These are phyloP conservation scores for Acrocephalus kingi DNA, from an alignment of 2,113 vertebrate genomes.

Conservation along the genomic window DNA sequence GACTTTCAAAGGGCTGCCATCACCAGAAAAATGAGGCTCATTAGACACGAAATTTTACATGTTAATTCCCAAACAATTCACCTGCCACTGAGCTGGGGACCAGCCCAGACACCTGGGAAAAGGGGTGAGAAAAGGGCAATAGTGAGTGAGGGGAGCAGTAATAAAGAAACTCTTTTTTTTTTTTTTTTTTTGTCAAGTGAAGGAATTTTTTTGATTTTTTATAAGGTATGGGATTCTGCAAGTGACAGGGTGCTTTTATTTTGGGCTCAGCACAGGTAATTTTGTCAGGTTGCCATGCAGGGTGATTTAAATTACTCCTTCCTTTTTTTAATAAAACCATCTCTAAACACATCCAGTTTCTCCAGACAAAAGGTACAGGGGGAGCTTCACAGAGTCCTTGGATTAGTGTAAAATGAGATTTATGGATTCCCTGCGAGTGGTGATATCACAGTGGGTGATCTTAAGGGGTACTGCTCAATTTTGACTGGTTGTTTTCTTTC, in stretches of 20 bases:
- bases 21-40: neutral
- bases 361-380: neutral
- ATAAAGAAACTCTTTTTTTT: neutral
- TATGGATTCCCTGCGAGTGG: neutral
- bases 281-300: neutral
- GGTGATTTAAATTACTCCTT: neutral
- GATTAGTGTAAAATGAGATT: neutral
- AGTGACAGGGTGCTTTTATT: accelerated
- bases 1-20: neutral
- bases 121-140: accelerated
- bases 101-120: neutral
- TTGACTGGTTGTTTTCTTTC: too few species aligned
- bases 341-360: neutral
- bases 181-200: neutral
- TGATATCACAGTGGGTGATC: accelerated
- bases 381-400: neutral
- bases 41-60: neutral
- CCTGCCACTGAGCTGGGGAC: accelerated
- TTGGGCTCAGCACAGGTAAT: neutral
- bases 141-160: neutral
- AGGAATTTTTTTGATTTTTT: neutral
- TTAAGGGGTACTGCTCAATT: too few species aligned
- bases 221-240: neutral
- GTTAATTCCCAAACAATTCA: neutral
- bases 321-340: neutral